Evolutionary conservation across 2,888 invertebrate species (phyloP), one percentile per base, ranked within the genome.

Genomic region (Drosophila koepferae): DNA sequence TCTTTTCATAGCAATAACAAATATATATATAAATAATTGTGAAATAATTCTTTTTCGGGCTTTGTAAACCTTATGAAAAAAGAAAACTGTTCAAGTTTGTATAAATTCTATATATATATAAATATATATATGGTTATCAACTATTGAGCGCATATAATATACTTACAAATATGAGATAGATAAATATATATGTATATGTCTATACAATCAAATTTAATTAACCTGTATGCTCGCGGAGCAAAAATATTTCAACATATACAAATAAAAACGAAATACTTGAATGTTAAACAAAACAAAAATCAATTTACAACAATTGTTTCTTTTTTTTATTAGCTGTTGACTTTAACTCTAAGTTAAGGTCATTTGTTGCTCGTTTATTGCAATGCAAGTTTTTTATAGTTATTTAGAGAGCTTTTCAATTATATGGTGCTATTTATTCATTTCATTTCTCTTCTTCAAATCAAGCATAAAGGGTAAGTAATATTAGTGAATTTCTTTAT

Each of bases 51-150:
- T 12, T 40, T 73, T 67, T 74, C 53, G 74, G 63, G 54, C 63
- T 55, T 49, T 63, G 48, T 49, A 43, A 38, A 20, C 48, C 48
- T 34, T 38, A 41, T 10, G 55, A 41, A 20, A 67, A 20, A 20
- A 20, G 2, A 20, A 20, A 74, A 79, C 64, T 67, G 82, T 72
- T 75, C 59, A 81, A 75, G 73, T 68, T 82, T 78, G 65, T 43
- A 31, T 64, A 63, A 66, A 69, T 62, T 61, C 31, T 67, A 64
- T 38, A 49, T 48, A 62, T 60, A 77, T 46, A 46, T 23, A 23
- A 4, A 46, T 46, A 46, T 46, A 28, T 28, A 28, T 18, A 43
- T 43, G n/a, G 64, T 64, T 69, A 77, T 23, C 48, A 65, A 38
- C 64, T 75, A 67, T 63, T 72, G 23, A 66, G 55, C 28, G 60